These are phyloP conservation scores for Blastobasis adustella DNA, from an alignment of 2,888 invertebrate genomes.

Conservation along the genomic window DNA sequence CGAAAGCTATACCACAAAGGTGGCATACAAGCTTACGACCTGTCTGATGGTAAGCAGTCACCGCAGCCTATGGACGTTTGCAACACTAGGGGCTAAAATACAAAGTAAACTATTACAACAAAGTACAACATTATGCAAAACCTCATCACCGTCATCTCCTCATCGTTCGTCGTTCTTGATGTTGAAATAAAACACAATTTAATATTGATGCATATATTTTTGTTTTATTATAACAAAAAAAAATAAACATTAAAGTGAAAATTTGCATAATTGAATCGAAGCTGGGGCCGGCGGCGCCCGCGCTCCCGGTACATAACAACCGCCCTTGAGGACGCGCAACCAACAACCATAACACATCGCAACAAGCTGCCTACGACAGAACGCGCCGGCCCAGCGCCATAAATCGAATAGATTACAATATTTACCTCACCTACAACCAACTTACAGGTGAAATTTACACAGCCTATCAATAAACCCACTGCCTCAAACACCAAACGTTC, in stretches of 20 bases:
- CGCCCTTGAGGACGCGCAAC: not conserved
- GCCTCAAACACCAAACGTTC: conserved; percentile 35
- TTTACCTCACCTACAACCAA: conserved; percentile 40
- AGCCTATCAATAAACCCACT: conserved; percentile 65
- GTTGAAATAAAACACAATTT: conserved; percentile 39
- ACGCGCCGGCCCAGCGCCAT: conserved; percentile 18
- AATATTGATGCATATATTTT: conserved; percentile 68
- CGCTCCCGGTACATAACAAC: conserved; percentile 18
- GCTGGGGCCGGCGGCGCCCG: too few relatives aligned
- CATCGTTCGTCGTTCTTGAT: too few relatives aligned
- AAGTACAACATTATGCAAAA: too few relatives aligned
- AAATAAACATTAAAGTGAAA: conserved; percentile 56
- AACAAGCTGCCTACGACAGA: not conserved
- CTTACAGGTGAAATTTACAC: conserved; percentile 59
- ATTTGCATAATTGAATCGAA: conserved; percentile 56
- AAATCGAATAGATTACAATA: conserved; percentile 44
- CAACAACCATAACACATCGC: not conserved
- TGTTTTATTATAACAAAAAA: conserved; percentile 60
- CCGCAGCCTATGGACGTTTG: too few relatives aligned
- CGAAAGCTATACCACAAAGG: too few relatives aligned
- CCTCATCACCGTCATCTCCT: too few relatives aligned
- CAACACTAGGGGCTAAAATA: too few relatives aligned
- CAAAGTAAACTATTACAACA: too few relatives aligned
- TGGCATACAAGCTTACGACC: too few relatives aligned
- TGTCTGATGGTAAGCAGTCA: too few relatives aligned